Conservation (phyloP, 2,888 invertebrate genomes). For the Tipula helvola region DNA sequence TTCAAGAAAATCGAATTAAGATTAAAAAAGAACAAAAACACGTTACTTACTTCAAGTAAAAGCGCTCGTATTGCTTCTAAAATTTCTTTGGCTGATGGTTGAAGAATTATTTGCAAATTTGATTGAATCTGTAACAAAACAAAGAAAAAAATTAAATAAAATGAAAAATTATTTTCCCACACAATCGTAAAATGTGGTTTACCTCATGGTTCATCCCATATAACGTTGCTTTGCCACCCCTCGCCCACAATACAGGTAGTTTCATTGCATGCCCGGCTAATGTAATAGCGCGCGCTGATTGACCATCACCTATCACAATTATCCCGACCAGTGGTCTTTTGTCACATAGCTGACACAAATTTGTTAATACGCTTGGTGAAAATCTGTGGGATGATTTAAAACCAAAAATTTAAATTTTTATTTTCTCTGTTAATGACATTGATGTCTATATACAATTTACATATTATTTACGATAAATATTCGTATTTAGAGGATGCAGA, state of each 20-base stretch:
- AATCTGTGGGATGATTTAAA: constrained; percentile 18
- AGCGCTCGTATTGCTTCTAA: constrained; percentile 23
- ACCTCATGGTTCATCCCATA: constrained; percentile 23
- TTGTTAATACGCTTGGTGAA: constrained; percentile 23
- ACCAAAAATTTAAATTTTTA: neutral
- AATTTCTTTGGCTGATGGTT: constrained; percentile 24
- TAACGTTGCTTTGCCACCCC: constrained; percentile 23
- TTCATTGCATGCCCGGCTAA: constrained; percentile 23
- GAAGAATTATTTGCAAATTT: constrained; percentile 21
- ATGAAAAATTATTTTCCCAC: neutral
- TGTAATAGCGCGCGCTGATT: constrained; percentile 23
- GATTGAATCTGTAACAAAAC: constrained; percentile 13
- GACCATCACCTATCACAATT: constrained; percentile 24
- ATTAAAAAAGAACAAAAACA: neutral
- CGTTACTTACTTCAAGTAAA: constrained; percentile 23
- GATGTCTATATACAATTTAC: neutral
- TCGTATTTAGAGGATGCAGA: neutral
- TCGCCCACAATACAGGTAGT: constrained; percentile 24
- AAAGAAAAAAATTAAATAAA: neutral
- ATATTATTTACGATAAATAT: neutral
- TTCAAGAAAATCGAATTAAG: neutral
- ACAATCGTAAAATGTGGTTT: neutral
- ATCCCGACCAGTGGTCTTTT: constrained; percentile 22
- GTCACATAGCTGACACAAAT: constrained; percentile 23
- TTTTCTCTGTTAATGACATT: neutral